Base-by-base conservation (phyloP, 2,113 vertebrate species). In the Andinoacara biseriatus region DNA sequence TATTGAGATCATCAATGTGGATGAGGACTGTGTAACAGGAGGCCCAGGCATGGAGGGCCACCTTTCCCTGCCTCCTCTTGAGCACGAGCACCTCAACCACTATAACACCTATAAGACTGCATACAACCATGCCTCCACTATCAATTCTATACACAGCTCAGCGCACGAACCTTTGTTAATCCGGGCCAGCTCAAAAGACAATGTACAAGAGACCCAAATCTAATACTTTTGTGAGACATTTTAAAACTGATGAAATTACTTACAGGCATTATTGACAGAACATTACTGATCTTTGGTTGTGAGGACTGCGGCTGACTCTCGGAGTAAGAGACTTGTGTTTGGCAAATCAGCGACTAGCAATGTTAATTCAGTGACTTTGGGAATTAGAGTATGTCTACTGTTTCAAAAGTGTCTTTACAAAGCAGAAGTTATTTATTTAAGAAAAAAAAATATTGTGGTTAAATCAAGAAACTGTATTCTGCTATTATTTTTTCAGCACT, bases 131-230 rank as follows among this genome's bases (percentile, higher is more conserved):
- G 97, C 96, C 94, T 96, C 98, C 91, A 99, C 98, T 91, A 98
- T 99, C 95, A 99, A 99, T 95, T 99, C 98, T 96, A 98, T 99
- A 97, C 98, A 99, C 96, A 99, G 97, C 97, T 99, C 98, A 86
- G 98, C 97, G 96, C 98, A 99, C 95, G 98, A 99, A 98, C 98
- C 98, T 96, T 99, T 99, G 96, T 96, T 99, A 97, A 99, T 99
- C 94, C 96, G 98, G 95, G 98, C 98, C 95, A 98, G 97, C 96
- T 99, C 98, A 29, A 99, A 99, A 97, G 98, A 99, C 98, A 99
- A 99, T 97, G 98, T 99, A 92, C 98, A 99, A 97, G 98, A 99
- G 97, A 99, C 98, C 95, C 98, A 99, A 86, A 99, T 99, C 94
- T 99, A 92, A 99, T 74, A 74, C 79, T 94, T 92, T 90, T 78